Base-by-base conservation (phyloP, 2,888 invertebrate species). In the Xestia c-nigrum region DNA sequence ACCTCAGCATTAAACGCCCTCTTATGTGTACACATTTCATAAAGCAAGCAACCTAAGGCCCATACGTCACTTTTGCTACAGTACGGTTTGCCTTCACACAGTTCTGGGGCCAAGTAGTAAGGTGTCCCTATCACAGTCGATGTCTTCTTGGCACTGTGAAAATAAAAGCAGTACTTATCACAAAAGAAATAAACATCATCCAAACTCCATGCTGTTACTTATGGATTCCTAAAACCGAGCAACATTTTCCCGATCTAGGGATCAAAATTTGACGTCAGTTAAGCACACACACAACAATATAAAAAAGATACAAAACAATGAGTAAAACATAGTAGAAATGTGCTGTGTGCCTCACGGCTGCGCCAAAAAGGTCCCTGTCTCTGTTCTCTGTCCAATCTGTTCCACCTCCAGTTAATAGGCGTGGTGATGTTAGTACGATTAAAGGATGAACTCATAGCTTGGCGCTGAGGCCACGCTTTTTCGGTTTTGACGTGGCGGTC, bases 1-100 rank as follows among this genome's bases (percentile, higher is more conserved):
- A 98, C 98, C 91, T 97, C 97, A 38, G 98, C 97, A 87, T 98
- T 97, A 94, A 98, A 98, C 72, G 98, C 97, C 90, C 98, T 97
- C 90, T 97, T 97, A 90, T 98, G 97, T n/a, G 98, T 97, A 86
- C 98, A 97, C 95, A 98, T 97, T 93, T 99, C 98, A 90, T 98
- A 99, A 9, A 99, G 94, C 79, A 99, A 97, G 92, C 99, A 98
- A 0, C 99, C 99, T 72, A 98, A 96, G 21, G 98, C 98, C 99
- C 99, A 99, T 78, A 99, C 97, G 90, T 99, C 99, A 89, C 98
- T 98, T 95, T 98, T 98, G 66, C 97, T 97, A 92, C 98, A 98
- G 91, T 98, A 98, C 14, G 97, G 97, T 92, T 97, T 97, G 50
- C 98, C 98, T 92, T 98, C 98, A 88, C 98, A 98, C 75, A 99